Conservation (phyloP, 2,797 vertebrate species). For the Rhincodon typus region DNA sequence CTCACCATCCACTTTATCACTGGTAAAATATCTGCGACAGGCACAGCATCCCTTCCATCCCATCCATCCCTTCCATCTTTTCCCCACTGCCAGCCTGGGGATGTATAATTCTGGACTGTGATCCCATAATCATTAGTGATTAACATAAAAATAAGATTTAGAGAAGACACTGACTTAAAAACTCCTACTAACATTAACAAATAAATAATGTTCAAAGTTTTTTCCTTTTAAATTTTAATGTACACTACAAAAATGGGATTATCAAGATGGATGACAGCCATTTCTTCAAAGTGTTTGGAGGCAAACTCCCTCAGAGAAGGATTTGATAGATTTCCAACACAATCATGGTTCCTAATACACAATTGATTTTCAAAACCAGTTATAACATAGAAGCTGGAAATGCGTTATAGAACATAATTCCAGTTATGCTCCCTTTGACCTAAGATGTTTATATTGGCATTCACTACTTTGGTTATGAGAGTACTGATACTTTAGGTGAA, state of each 20-base stretch:
- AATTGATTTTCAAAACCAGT: constrained; percentile 10
- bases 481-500: neutral
- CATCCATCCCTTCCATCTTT: too few species aligned
- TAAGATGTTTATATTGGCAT: neutral
- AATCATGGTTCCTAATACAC: neutral
- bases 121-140: neutral
- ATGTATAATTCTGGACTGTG: neutral
- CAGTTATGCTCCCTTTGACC: neutral
- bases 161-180: neutral
- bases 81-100: too few species aligned
- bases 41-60: too few species aligned
- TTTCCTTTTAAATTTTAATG: neutral
- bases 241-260: neutral
- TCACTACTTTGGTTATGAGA: neutral
- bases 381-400: neutral
- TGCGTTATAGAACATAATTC: neutral
- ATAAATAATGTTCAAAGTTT: neutral
- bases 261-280: neutral
- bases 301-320: neutral
- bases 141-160: neutral
- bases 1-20: too few species aligned
- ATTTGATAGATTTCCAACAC: neutral
- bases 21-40: too few species aligned
- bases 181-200: neutral
- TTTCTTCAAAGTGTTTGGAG: neutral